Conservation (phyloP, 2,888 invertebrate genomes). For the Lasioglossum morio region DNA sequence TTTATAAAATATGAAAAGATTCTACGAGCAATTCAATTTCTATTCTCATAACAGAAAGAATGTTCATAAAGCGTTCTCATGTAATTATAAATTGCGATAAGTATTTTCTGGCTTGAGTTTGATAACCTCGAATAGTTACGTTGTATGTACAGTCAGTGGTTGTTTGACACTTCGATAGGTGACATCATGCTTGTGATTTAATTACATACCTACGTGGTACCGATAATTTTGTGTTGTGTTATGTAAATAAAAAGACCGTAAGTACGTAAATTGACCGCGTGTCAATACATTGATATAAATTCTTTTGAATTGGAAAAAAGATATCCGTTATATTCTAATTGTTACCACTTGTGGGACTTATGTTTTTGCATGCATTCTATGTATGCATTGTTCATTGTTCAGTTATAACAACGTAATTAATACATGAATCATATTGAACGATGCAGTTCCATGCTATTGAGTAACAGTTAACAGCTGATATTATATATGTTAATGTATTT, state of each 20-base stretch:
- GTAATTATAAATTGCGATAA: not conserved
- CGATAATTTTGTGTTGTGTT: conserved; percentile 30
- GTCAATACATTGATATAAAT: conserved; percentile 5
- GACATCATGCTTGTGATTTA: conserved; percentile 58
- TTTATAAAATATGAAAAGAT: not conserved
- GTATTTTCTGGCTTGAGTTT: conserved; percentile 34
- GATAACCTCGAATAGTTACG: conserved; percentile 42
- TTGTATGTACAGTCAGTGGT: conserved; percentile 6
- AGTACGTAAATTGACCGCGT: not conserved
- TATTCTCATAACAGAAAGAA: not conserved
- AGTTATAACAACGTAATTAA: not conserved
- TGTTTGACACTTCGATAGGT: conserved; percentile 54
- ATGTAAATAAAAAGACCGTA: conserved; percentile 21
- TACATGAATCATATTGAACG: not conserved
- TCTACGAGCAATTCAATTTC: not conserved
- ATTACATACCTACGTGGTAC: conserved; percentile 14
- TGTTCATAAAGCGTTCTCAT: not conserved
- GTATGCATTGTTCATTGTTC: not conserved
- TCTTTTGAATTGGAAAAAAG: not conserved
- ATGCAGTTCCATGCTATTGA: not conserved
- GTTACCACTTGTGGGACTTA: not conserved
- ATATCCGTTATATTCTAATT: not conserved
- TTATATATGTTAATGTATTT: not conserved
- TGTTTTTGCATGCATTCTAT: not conserved
- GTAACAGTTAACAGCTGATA: not conserved